Evolutionary conservation across 2,888 invertebrate species (phyloP).

Genomic region (Megamerina dolium): DNA sequence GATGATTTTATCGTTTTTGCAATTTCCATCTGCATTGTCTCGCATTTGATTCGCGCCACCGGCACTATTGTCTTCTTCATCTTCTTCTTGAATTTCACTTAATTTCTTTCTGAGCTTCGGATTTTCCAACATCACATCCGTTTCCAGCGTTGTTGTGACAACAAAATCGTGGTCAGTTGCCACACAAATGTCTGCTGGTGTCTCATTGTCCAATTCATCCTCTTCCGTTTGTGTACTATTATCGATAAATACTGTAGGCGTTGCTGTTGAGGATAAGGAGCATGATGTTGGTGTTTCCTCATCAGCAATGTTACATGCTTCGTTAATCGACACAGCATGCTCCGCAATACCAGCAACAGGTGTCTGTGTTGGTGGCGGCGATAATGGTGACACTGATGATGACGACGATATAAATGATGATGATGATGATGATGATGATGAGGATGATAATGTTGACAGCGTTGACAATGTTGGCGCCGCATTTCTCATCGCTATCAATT

Average conservation of each 20-base stretch:
- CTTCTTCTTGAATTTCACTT: background rate
- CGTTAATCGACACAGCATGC: background rate
- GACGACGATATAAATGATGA: slow-evolving; percentile 1
- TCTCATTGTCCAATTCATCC: background rate
- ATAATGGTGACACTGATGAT: slow-evolving; percentile 1
- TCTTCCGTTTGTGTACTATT: slow-evolving; percentile 11
- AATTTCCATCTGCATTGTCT: too few relatives aligned
- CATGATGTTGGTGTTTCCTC: background rate
- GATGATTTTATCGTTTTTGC: background rate
- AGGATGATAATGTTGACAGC: slow-evolving; percentile 2
- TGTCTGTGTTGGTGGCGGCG: background rate
- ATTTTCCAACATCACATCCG: too few relatives aligned
- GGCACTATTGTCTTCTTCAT: slow-evolving; percentile 4
- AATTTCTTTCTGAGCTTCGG: background rate
- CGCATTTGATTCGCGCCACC: background rate
- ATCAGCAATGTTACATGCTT: background rate
- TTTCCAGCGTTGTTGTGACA: background rate
- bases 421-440: slow-evolving; percentile 8
- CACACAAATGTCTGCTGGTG: background rate
- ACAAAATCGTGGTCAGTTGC: too few relatives aligned
- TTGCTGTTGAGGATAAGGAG: slow-evolving; percentile 31
- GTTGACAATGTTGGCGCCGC: slow-evolving; percentile 4
- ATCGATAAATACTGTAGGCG: slow-evolving; percentile 6
- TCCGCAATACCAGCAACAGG: slow-evolving; percentile 3
- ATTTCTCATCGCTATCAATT: background rate